phyloP scores from a whole-genome alignment of 2,113 vertebrate species.

The Orthochromis malagaraziensis region DNA sequence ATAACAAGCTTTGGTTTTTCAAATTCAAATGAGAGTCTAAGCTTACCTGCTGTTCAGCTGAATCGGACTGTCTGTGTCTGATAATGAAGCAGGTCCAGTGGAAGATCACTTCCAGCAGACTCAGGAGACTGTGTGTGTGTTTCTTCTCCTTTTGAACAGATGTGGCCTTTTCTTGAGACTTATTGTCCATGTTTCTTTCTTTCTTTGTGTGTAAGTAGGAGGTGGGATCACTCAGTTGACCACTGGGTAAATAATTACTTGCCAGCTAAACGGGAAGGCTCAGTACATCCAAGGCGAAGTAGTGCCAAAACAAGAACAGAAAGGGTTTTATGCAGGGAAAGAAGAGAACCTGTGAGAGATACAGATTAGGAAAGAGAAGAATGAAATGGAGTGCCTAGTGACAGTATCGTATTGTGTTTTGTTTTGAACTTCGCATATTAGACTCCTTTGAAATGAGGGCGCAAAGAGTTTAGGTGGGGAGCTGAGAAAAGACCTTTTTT shows the following conservation, averaged over 20 bases:
- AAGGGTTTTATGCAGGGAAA: background rate
- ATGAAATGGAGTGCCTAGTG: background rate
- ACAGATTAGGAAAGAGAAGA: background rate
- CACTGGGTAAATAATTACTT: slow-evolving; percentile 8
- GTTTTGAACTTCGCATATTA: background rate
- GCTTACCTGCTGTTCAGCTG: background rate
- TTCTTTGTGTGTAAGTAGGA: background rate
- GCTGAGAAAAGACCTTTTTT: background rate
- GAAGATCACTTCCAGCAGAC: background rate
- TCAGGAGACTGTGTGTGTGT: background rate
- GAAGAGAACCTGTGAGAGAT: background rate
- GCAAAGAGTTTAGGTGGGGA: background rate
- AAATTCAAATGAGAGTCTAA: slow-evolving; percentile 29
- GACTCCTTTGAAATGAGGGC: background rate
- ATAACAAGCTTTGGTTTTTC: slow-evolving; percentile 5
- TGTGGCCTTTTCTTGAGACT: background rate
- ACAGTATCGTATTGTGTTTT: background rate
- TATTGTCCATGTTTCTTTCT: background rate
- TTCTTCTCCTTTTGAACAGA: background rate
- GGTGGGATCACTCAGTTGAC: background rate
- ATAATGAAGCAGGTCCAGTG: slow-evolving; percentile 27
- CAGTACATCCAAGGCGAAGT: background rate
- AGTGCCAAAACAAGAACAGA: slow-evolving; percentile 3
- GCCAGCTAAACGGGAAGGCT: background rate
- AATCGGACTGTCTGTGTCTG: background rate